Conservation (phyloP, 1,140 invertebrate genomes). For the Sitophilus oryzae region DNA sequence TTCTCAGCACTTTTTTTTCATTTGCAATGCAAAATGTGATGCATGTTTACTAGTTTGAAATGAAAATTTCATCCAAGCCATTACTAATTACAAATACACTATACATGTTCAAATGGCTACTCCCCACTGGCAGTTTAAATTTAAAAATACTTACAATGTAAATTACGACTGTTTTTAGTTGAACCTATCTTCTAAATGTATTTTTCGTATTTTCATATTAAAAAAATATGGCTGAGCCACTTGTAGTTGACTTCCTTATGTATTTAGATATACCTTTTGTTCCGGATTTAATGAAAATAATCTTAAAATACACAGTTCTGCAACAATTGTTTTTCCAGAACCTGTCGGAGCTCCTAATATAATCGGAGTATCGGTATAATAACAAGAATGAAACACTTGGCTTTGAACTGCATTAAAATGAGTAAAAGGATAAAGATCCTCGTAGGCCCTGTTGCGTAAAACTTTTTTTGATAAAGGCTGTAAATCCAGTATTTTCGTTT, state of each 20-base stretch:
- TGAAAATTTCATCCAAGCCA: too few relatives aligned
- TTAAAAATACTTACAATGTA: too few relatives aligned
- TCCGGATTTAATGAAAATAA: slow-evolving; percentile 80
- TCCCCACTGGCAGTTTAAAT: too few relatives aligned
- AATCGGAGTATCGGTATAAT: slow-evolving; percentile 92
- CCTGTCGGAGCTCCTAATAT: slow-evolving; percentile 96
- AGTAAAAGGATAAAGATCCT: slow-evolving; percentile 83
- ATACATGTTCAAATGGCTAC: too few relatives aligned
- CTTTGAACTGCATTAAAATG: slow-evolving; percentile 99
- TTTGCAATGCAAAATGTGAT: too few relatives aligned
- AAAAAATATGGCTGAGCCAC: too few relatives aligned
- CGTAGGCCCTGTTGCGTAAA: slow-evolving; percentile 69
- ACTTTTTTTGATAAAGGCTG: slow-evolving; percentile 78
- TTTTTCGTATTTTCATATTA: too few relatives aligned
- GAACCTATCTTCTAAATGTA: too few relatives aligned
- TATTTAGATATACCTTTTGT: slow-evolving; percentile 60
- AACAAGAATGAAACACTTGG: slow-evolving; percentile 95
- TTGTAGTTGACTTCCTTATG: neutral
- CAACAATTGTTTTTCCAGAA: slow-evolving; percentile 97
- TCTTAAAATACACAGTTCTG: slow-evolving; percentile 95
- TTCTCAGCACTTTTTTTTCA: too few relatives aligned
- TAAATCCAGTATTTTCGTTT: slow-evolving; percentile 89
- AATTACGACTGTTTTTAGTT: too few relatives aligned
- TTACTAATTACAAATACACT: too few relatives aligned
- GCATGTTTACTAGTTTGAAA: too few relatives aligned